Evolutionary conservation across 2,888 invertebrate genomes (phyloP), one percentile per base, ranked within the genome.

Genomic region (Agelastica alni): DNA sequence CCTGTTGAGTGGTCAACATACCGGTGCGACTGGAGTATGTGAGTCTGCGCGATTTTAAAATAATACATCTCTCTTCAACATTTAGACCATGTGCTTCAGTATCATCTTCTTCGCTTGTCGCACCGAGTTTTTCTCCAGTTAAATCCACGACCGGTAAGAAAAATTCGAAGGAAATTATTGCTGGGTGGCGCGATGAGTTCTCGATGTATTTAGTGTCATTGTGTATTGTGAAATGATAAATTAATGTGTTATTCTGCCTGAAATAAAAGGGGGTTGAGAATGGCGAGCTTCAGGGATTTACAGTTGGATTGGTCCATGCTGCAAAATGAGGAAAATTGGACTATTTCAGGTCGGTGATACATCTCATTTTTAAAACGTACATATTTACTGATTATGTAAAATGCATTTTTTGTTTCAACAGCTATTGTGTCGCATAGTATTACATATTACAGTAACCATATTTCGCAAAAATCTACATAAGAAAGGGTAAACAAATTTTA

Each of bases 281-380:
- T 86, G 86, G 85, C 86, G 68, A 83, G 81, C 73, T 83, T 82
- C 74, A 79, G 82, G 69, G 85, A 86, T 71, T 79, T 86, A 66
- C 78, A 83, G 70, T 79, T 80, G 72, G 86, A 86, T 73, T 86
- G 86, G 86, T 79, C 80, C 63, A 77, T 81, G 73, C 79, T 86
- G 51, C 82, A 83, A 71, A 82, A 36, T 3, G 60, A 51, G 22
- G 58, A 54, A 18, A 82, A 82, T 74, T 85, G 85, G 85, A 83
- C 84, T 22, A 69, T 77, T 20, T 78, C 82, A 78, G 86, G 86
- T 86, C 70, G 81, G 80, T 67, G n/a, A n/a, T n/a, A n/a, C n/a
- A n/a, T n/a, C n/a, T n/a, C n/a, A n/a, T n/a, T n/a, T n/a, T n/a
- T n/a, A n/a, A n/a, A n/a, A n/a, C n/a, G n/a, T n/a, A n/a, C n/a